phyloP scores from a whole-genome alignment of 2,888 invertebrate genomes.

The Troilus luridus region DNA sequence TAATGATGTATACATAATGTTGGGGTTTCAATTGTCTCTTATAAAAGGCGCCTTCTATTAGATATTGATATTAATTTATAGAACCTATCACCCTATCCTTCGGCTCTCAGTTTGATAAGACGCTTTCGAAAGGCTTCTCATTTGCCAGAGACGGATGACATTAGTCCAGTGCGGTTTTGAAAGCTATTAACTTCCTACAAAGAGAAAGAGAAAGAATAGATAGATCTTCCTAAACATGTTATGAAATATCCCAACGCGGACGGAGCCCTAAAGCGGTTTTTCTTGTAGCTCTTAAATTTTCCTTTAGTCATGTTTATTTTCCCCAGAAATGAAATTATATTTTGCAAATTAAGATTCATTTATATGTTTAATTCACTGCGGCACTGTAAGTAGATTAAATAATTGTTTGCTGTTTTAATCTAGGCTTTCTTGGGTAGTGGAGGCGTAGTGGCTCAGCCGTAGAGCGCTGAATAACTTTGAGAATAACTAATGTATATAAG shows the following conservation, averaged over 20 bases:
- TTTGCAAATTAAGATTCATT: background rate
- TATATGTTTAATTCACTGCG: background rate
- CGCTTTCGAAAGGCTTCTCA: background rate
- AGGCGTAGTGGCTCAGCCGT: too few relatives aligned
- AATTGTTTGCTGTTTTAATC: background rate
- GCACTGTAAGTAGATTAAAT: background rate
- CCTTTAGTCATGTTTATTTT: background rate
- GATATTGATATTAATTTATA: background rate
- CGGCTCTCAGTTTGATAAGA: background rate
- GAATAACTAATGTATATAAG: too few relatives aligned
- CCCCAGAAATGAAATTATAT: background rate
- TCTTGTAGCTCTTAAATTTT: constrained; percentile 17
- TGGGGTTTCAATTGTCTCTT: background rate
- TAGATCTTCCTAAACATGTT: background rate
- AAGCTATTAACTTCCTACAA: background rate
- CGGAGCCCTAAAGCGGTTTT: background rate
- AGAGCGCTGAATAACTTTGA: too few relatives aligned
- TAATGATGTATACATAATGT: background rate
- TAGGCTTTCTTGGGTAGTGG: background rate
- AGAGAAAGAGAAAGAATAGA: background rate
- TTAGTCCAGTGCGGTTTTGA: background rate
- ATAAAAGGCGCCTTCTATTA: background rate
- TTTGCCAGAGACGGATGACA: background rate
- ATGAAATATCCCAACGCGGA: constrained; percentile 6
- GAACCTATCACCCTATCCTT: background rate